Percentiles rank a stretch among this genome's conserved stretches.
These are phyloP conservation scores for Hippocampus guttulatus DNA, from an alignment of 2,113 vertebrate genomes.

Conservation along the genomic window DNA sequence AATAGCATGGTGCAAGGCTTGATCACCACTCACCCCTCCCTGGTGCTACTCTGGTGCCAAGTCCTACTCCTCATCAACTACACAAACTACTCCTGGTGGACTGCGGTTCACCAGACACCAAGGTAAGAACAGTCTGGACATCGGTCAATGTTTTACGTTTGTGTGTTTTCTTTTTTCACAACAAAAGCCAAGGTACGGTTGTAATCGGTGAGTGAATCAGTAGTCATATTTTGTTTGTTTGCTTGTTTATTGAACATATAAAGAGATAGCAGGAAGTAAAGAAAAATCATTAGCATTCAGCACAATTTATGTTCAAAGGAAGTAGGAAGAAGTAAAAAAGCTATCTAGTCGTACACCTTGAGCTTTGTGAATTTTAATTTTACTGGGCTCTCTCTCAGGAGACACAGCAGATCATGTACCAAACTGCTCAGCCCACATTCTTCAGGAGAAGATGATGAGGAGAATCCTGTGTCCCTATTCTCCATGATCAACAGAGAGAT, in stretches of 20 bases:
- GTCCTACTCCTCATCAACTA: constrained; percentile 94
- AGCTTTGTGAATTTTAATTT: too few species aligned
- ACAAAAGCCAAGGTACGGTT: not conserved
- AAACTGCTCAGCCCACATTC: constrained; percentile 85
- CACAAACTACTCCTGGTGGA: constrained; percentile 96
- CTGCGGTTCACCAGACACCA: constrained; percentile 92
- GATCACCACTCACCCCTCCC: constrained; percentile 89
- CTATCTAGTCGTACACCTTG: too few species aligned
- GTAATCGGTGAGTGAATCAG: not conserved
- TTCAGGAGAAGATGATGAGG: constrained; percentile 75
- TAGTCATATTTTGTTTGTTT: too few species aligned
- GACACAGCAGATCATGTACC: constrained; percentile 87
- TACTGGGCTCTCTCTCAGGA: constrained; percentile 61
- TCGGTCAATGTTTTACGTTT: not conserved
- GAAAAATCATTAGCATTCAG: too few species aligned
- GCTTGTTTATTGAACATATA: too few species aligned
- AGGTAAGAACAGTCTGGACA: constrained; percentile 65
- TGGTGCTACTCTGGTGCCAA: constrained; percentile 98
- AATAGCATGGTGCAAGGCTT: constrained; percentile 83
- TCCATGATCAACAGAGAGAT: constrained; percentile 90
- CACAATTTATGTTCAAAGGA: too few species aligned
- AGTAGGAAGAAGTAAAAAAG: too few species aligned
- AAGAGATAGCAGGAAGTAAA: too few species aligned
- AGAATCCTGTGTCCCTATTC: constrained; percentile 66
- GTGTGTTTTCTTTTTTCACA: not conserved